phyloP scores from a whole-genome alignment of 2,797 vertebrate genomes.

The Clarias laeviceps region DNA sequence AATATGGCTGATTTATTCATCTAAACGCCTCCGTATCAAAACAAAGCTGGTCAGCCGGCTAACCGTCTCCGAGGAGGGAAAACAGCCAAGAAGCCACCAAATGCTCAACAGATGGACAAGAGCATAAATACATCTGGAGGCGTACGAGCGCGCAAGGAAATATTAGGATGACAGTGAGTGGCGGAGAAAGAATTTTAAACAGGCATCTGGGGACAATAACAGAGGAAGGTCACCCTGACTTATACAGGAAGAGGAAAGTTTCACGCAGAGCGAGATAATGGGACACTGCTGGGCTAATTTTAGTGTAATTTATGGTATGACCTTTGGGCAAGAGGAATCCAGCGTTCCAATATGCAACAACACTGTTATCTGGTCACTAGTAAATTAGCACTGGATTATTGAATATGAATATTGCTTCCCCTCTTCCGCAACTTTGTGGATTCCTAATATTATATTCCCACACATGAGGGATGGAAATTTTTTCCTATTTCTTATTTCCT shows the following conservation, averaged over 20 bases:
- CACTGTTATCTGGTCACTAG: constrained; percentile 63
- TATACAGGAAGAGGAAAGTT: constrained; percentile 67
- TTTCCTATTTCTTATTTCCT: constrained; percentile 33
- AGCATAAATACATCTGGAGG: constrained; percentile 69
- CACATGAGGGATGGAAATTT: constrained; percentile 53
- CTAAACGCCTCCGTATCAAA: constrained; percentile 50
- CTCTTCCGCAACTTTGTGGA: constrained; percentile 40
- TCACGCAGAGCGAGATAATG: constrained; percentile 77
- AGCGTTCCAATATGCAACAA: constrained; percentile 67
- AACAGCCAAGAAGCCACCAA: constrained; percentile 62
- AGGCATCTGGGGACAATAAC: constrained; percentile 67
- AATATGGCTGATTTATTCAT: constrained; percentile 58
- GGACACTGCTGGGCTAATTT: constrained; percentile 76
- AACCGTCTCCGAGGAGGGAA: constrained; percentile 51
- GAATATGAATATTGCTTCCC: constrained; percentile 66
- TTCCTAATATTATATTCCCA: constrained; percentile 60
- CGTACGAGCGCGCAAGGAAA: constrained; percentile 56
- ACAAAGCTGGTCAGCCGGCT: constrained; percentile 61
- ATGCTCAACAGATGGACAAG: constrained; percentile 72
- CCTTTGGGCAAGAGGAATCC: constrained; percentile 64
- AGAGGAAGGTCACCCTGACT: constrained; percentile 75
- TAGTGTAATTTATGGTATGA: constrained; percentile 71
- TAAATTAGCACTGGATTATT: constrained; percentile 70
- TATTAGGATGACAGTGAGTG: constrained; percentile 62
- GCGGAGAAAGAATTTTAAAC: constrained; percentile 66